Conservation (phyloP, 1,140 invertebrate genomes). For the Cataglyphis hispanica region DNA sequence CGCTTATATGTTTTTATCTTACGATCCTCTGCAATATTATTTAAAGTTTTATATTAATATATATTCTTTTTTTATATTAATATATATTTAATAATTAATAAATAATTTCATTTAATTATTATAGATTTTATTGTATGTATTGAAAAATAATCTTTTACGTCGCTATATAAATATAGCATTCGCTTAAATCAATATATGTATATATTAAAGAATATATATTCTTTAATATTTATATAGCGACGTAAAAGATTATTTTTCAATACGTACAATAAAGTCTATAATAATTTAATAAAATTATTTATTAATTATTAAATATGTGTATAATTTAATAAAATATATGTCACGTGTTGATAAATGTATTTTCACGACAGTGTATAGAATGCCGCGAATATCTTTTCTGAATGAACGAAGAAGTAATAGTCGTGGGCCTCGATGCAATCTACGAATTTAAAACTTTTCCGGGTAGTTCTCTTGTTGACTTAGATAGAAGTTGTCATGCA, state of each 20-base stretch:
- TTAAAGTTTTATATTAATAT: slow-evolving; percentile 5
- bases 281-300: too few relatives aligned
- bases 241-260: not conserved
- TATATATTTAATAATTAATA: too few relatives aligned
- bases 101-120: too few relatives aligned
- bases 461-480: not conserved
- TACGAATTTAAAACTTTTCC: not conserved
- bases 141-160: not conserved
- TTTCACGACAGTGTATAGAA: not conserved
- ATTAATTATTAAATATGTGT: too few relatives aligned
- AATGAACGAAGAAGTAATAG: not conserved
- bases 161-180: not conserved
- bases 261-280: not conserved
- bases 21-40: not conserved
- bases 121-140: not conserved
- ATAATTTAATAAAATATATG: not conserved
- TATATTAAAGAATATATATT: too few relatives aligned
- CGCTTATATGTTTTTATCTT: not conserved
- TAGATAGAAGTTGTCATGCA: slow-evolving; percentile 23
- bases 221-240: not conserved
- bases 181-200: too few relatives aligned
- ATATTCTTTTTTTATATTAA: too few relatives aligned
- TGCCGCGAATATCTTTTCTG: not conserved
- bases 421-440: slow-evolving; percentile 31
- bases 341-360: not conserved